Base-by-base conservation (phyloP, 2,113 vertebrate genomes). In the Proterorhinus semilunaris region DNA sequence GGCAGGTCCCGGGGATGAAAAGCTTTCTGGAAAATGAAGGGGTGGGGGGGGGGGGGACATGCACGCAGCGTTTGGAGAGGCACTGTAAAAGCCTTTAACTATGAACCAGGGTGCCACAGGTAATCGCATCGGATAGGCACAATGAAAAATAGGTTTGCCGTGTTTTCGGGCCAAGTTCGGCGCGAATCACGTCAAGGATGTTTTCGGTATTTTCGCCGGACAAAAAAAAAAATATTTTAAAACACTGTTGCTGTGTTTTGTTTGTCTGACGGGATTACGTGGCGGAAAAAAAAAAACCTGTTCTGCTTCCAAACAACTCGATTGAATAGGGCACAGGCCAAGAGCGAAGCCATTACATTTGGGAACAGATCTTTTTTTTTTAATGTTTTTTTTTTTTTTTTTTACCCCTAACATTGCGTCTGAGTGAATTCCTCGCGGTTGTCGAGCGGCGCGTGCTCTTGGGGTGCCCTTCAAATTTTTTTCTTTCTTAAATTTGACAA, bases 131-230 rank as follows among this genome's bases (percentile, higher is more conserved):
- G 9, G 10, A 10, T 1, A 42, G 15, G 50, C 46, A 62, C 21
- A 45, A 42, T 2, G 49, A 12, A 53, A 69, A 69, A 62, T 47
- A 12, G 12, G n/a, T 6, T 66, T 8, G 62, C 27, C n/a, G 10
- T 63, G 62, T n/a, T 27, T 71, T 47, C 59, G 17, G 65, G 15
- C 45, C 4, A 21, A 66, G 43, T 27, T 36, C 10, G 10, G 49
- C 55, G 68, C 62, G 47, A 83, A 53, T 49, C 42, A 46, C 53
- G 58, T 62, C 62, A 83, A 69, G 67, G 72, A 63, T 27, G 63
- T 27, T 44, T 58, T 48, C 66, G 53, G 46, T 36, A 59, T 16
- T 42, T 61, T 6, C 44, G 69, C 52, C 4, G 47, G 3, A 8
- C 5, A 62, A 6, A 66, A 76, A 71, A 46, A 10, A 68, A n/a